These are phyloP conservation scores for Entomyzon cyanotis DNA, from an alignment of 2,113 vertebrate species.

Conservation along the genomic window DNA sequence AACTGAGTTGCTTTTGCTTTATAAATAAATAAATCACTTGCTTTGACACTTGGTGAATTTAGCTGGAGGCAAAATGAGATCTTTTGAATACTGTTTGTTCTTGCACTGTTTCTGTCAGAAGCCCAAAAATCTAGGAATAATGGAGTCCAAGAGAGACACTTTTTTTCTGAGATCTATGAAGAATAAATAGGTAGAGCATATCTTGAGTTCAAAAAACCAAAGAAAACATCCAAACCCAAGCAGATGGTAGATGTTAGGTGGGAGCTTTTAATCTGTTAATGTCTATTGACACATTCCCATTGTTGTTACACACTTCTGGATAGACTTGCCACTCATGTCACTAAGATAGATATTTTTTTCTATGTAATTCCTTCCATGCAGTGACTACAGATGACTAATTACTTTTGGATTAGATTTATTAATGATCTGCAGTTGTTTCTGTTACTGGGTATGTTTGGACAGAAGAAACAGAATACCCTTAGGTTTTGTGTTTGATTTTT, in stretches of 20 bases:
- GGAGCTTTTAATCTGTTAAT: background rate
- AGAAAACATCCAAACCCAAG: background rate
- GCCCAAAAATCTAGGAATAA: background rate
- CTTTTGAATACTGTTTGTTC: constrained; percentile 7
- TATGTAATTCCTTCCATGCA: background rate
- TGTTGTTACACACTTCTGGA: background rate
- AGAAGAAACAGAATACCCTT: background rate
- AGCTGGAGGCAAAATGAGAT: constrained; percentile 5
- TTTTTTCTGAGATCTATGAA: background rate
- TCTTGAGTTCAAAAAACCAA: background rate
- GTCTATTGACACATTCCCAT: background rate
- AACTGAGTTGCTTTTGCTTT: background rate
- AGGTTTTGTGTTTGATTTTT: background rate
- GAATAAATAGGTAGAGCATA: background rate
- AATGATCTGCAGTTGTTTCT: background rate
- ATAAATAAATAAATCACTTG: constrained; percentile 16
- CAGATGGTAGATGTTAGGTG: background rate
- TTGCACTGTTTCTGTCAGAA: background rate
- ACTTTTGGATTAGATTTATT: background rate
- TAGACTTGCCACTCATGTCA: background rate
- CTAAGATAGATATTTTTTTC: background rate
- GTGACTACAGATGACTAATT: background rate
- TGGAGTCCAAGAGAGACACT: background rate
- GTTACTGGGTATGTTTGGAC: background rate
- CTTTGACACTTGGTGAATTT: background rate